phyloP scores from a whole-genome alignment of 2,113 vertebrate species.

The Laticauda laticaudata region DNA sequence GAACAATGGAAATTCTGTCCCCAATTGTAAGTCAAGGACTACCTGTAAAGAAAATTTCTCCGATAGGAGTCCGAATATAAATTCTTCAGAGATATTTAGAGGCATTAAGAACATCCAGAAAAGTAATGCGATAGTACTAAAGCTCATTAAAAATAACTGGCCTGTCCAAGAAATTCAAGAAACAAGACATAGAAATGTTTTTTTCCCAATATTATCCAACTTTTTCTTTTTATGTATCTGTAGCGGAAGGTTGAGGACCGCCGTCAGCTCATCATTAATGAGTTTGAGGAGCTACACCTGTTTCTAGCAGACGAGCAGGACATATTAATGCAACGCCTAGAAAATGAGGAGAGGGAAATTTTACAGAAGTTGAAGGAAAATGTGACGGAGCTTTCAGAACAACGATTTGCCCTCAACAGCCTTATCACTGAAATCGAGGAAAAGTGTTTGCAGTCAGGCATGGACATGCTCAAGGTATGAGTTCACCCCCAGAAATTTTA shows the following conservation, averaged over 20 bases:
- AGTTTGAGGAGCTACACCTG: constrained; percentile 87
- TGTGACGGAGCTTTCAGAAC: constrained; percentile 56
- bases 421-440: constrained; percentile 66
- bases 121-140: neutral
- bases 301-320: constrained; percentile 72
- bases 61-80: neutral
- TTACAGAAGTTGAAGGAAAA: constrained; percentile 64
- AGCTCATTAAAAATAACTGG: neutral
- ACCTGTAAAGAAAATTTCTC: neutral
- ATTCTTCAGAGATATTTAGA: neutral
- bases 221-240: neutral
- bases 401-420: constrained; percentile 55
- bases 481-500: neutral
- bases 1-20: neutral
- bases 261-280: constrained; percentile 81
- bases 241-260: constrained; percentile 84
- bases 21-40: neutral
- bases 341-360: constrained; percentile 66
- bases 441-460: constrained; percentile 64
- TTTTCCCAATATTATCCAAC: neutral
- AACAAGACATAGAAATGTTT: neutral
- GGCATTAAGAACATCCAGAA: neutral
- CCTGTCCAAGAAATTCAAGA: neutral
- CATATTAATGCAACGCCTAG: constrained; percentile 53
- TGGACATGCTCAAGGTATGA: constrained; percentile 69